phyloP scores from a whole-genome alignment of 37 sponge, comb jelly and placozoan species.

The Aphrocallistes beatrix region DNA sequence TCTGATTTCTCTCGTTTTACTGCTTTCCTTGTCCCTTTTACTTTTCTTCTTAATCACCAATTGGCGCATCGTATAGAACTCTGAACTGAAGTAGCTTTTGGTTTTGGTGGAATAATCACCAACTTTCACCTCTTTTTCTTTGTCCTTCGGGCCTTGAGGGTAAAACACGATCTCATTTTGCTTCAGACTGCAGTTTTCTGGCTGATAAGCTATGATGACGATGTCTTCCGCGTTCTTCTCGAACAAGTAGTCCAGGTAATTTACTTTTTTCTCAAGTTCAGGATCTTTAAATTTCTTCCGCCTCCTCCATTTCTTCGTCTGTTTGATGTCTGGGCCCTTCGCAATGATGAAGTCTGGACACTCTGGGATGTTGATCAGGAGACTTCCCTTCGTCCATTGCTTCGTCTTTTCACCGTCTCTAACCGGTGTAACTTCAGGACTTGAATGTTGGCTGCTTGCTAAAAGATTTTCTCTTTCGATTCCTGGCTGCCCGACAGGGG shows the following conservation, averaged over 20 bases:
- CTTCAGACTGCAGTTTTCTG: neutral
- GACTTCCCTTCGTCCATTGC: too few species aligned
- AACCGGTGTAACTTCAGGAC: too few species aligned
- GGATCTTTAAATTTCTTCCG: neutral
- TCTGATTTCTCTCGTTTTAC: neutral
- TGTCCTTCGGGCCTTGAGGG: neutral
- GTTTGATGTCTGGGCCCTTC: neutral
- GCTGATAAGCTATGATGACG: neutral
- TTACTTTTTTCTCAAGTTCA: neutral
- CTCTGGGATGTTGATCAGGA: neutral
- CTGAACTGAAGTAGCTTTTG: neutral
- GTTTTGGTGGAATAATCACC: neutral
- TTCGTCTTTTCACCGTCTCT: too few species aligned
- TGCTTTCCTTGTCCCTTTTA: neutral
- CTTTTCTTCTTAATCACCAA: too few species aligned
- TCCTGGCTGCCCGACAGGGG: too few species aligned
- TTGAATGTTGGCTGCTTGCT: too few species aligned
- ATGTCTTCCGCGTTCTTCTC: neutral
- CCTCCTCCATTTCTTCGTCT: neutral
- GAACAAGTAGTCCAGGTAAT: neutral
- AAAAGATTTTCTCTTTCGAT: too few species aligned
- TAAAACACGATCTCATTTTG: neutral
- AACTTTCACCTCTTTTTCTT: neutral
- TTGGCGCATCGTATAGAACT: neutral
- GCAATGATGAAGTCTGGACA: neutral